phyloP scores from a whole-genome alignment of 2,888 invertebrate genomes.

The Mythimna ferrago region DNA sequence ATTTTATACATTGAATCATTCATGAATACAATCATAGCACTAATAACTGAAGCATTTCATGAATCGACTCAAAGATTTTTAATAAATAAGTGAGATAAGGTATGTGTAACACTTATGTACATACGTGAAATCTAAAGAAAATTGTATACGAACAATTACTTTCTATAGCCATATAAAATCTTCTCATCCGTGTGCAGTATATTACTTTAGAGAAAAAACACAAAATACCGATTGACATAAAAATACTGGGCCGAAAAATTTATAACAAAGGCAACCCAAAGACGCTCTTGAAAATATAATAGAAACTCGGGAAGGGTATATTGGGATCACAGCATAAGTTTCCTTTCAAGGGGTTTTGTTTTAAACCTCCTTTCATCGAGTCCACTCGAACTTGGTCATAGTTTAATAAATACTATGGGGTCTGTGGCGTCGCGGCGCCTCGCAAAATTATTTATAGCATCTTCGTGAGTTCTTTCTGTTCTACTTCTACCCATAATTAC shows the following conservation, averaged over 20 bases:
- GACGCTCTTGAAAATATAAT: constrained; percentile 67
- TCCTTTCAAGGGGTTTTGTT: constrained; percentile 74
- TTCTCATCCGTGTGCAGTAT: neutral
- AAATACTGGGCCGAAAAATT: constrained; percentile 46
- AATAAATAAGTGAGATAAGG: too few relatives aligned
- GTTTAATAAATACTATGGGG: constrained; percentile 75
- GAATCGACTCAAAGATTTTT: too few relatives aligned
- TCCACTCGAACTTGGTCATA: constrained; percentile 58
- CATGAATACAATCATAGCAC: neutral
- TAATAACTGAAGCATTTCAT: too few relatives aligned
- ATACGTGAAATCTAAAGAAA: too few relatives aligned
- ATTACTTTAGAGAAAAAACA: constrained; percentile 23
- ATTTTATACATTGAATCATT: constrained; percentile 7
- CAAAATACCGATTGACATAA: constrained; percentile 35
- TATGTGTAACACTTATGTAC: too few relatives aligned
- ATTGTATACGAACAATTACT: neutral
- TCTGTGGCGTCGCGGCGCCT: constrained; percentile 56
- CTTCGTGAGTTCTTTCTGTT: constrained; percentile 59
- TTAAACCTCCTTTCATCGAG: constrained; percentile 70
- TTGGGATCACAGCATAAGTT: constrained; percentile 75
- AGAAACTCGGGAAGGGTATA: constrained; percentile 67
- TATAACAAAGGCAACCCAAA: constrained; percentile 42
- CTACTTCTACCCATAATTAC: constrained; percentile 49
- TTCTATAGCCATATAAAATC: neutral
- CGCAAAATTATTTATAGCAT: constrained; percentile 71